Evolutionary conservation across 2,888 invertebrate species (phyloP), one percentile per base, ranked within the genome.

Genomic region (Dichetophora obliterata): DNA sequence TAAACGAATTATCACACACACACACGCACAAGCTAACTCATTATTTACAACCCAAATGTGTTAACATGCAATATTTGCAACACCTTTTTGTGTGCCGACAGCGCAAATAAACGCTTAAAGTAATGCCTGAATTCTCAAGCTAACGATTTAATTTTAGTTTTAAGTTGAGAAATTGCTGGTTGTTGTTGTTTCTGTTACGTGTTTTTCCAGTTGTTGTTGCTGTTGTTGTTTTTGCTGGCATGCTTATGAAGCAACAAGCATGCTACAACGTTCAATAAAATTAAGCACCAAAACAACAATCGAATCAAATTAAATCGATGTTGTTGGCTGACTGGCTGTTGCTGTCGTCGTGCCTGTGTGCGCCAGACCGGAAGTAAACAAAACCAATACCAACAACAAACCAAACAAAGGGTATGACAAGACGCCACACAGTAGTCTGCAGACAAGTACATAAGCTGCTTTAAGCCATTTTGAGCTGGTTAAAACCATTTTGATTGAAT

Each of bases 401-500:
- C 43, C 43, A 43, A 43, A 43, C 43, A 43, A 43, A 43, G 43
- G 43, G 43, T 11, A 8, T 37, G 14, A 43, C 43, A 43, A 43
- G 43, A 43, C 11, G 43, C 11, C 43, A 43, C 43, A 43, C 43
- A 11, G 43, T 43, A 43, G 43, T 14, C 43, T 43, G 43, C 43
- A 43, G 43, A 43, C 43, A 43, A 43, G 14, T 24, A 22, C 52
- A n/a, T 59, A 59, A 73, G 73, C 63, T 24, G n/a, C 63, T 50
- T 27, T 73, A 63, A 73, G 65, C 65, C 74, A 52, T 75, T 14
- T 54, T 75, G 34, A 66, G 74, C 54, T 54, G 16, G 16, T 37
- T 75, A 31, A 75, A 75, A 57, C 66, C 65, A 14, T 75, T 66
- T 37, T 50, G 52, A 73, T 65, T 31, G 74, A 52, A 66, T 75